These are phyloP conservation scores for Micronycteris hirsuta DNA, from an alignment of 2,113 vertebrate species.

Conservation along the genomic window DNA sequence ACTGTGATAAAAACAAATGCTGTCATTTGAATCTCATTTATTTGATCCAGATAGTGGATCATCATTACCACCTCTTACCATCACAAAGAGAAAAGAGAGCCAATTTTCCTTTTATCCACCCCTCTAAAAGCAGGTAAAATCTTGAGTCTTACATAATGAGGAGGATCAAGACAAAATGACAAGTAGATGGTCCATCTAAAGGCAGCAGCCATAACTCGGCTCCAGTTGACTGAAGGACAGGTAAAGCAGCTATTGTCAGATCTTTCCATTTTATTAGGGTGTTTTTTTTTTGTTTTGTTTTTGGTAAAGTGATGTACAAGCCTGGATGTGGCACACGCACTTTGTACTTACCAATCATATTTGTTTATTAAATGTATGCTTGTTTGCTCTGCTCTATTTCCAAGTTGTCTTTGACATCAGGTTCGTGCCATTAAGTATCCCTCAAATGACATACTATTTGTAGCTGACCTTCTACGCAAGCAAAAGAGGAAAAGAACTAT, in stretches of 20 bases:
- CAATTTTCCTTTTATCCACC: background rate
- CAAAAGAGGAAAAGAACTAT: background rate
- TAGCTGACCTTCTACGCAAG: background rate
- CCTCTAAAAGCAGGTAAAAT: background rate
- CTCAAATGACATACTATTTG: background rate
- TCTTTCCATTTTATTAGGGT: background rate
- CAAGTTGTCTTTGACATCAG: background rate
- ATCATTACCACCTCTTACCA: background rate
- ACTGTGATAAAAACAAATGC: background rate
- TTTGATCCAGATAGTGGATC: background rate
- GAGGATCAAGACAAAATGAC: background rate
- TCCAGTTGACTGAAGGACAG: background rate
- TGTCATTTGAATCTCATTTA: background rate
- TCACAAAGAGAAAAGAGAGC: background rate
- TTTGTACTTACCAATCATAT: background rate
- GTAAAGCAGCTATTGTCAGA: background rate
- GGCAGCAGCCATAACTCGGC: background rate
- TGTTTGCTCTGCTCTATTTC: background rate
- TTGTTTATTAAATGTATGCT: background rate
- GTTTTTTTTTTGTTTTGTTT: background rate
- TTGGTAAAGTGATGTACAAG: background rate
- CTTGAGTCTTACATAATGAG: background rate
- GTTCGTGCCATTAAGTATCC: background rate
- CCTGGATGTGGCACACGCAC: background rate
- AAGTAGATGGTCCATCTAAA: background rate